These are phyloP conservation scores for Tautogolabrus adspersus DNA, from an alignment of 2,113 vertebrate species.

Conservation along the genomic window DNA sequence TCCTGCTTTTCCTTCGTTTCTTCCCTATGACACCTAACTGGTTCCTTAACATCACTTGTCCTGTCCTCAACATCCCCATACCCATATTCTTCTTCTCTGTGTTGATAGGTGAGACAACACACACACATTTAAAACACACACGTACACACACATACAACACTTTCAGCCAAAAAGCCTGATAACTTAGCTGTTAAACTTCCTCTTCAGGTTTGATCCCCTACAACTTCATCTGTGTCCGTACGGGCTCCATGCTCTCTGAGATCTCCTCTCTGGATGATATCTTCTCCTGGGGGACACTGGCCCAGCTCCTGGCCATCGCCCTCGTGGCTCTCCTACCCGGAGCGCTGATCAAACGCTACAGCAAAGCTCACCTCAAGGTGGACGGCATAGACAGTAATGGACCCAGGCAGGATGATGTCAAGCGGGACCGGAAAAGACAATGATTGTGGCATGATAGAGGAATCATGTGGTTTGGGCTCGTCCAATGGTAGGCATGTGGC, in stretches of 20 bases:
- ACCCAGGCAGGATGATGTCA: slow-evolving; percentile 49
- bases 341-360: slow-evolving; percentile 89
- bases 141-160: not conserved
- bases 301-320: slow-evolving; percentile 92
- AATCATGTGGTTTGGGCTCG: not conserved
- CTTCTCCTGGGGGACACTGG: slow-evolving; percentile 92
- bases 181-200: not conserved
- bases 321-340: slow-evolving; percentile 91
- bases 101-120: slow-evolving; percentile 90
- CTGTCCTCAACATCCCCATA: slow-evolving; percentile 94
- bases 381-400: slow-evolving; percentile 71
- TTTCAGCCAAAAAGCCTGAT: not conserved
- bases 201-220: slow-evolving; percentile 93
- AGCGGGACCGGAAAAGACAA: slow-evolving; percentile 82
- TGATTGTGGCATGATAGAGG: slow-evolving; percentile 30
- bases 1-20: slow-evolving; percentile 95
- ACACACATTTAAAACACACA: not conserved
- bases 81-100: slow-evolving; percentile 95
- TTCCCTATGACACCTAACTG: slow-evolving; percentile 99
- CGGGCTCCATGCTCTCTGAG: slow-evolving; percentile 93
- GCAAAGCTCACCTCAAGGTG: slow-evolving; percentile 84
- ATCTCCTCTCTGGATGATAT: slow-evolving; percentile 93
- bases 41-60: slow-evolving; percentile 96
- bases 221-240: slow-evolving; percentile 98
- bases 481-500: not conserved